Conservation (phyloP, 2,888 invertebrate species). For the Sycophila texana region DNA sequence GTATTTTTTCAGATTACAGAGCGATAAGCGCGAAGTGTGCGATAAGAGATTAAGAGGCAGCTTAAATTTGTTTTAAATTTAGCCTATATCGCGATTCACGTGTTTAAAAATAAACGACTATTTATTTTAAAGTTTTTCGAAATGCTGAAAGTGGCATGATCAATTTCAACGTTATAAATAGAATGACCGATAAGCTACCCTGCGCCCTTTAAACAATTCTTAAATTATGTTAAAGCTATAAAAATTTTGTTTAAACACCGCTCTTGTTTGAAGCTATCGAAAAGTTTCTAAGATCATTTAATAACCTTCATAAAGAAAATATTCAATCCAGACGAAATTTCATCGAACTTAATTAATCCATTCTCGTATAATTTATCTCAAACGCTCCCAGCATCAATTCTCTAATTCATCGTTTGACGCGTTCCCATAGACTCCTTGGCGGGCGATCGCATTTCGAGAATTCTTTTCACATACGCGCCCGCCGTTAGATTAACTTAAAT, state of each 20-base stretch:
- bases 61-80: too few species aligned
- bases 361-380: constrained; percentile 15
- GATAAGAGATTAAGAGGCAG: too few species aligned
- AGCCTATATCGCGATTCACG: background rate
- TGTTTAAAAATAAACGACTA: constrained; percentile 6
- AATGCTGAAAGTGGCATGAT: too few species aligned
- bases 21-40: too few species aligned
- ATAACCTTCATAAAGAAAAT: too few species aligned
- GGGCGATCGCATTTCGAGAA: background rate
- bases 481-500: background rate
- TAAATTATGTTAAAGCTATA: background rate
- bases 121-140: too few species aligned
- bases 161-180: too few species aligned
- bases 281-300: too few species aligned
- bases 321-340: constrained; percentile 7
- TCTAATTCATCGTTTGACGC: constrained; percentile 8
- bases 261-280: too few species aligned
- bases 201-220: too few species aligned
- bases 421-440: background rate
- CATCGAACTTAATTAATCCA: constrained; percentile 27
- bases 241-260: background rate
- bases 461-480: background rate
- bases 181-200: too few species aligned
- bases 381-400: background rate
- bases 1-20: too few species aligned